A percentile compares a stretch with the other conserved stretches of the same genome.
These are phyloP conservation scores for Petrocephalus microphthalmus DNA, from an alignment of 2,113 vertebrate species.

Conservation along the genomic window DNA sequence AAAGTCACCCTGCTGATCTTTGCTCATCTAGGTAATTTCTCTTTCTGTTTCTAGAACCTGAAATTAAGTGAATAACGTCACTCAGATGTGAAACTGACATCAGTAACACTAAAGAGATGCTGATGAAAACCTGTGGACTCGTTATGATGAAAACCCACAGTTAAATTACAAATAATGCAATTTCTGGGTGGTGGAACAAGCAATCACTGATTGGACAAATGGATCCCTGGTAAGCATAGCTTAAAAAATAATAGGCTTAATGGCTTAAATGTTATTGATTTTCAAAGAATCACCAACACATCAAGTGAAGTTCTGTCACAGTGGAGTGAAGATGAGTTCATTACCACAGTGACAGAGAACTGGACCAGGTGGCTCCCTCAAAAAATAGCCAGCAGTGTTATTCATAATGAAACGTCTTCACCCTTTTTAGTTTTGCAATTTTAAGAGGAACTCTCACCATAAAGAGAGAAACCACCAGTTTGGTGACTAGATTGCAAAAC, in stretches of 20 bases:
- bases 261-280: conserved; percentile 1
- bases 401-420: neutral
- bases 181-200: neutral
- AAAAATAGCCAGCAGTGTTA: neutral
- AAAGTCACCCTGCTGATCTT: neutral
- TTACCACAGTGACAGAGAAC: neutral
- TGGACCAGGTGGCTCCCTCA: neutral
- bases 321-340: neutral
- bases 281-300: neutral
- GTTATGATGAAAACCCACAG: neutral
- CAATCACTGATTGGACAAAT: neutral
- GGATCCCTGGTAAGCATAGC: neutral
- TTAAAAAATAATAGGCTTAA: neutral
- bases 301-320: neutral
- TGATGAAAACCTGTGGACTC: neutral
- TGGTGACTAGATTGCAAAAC: neutral
- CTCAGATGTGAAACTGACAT: neutral
- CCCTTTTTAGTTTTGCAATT: neutral
- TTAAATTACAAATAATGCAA: neutral
- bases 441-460: neutral
- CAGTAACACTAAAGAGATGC: neutral
- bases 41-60: neutral
- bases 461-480: neutral
- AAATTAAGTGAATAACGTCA: neutral
- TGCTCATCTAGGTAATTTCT: neutral